Evolutionary conservation across 2,888 invertebrate genomes (phyloP), one percentile per base, ranked within the genome.

Genomic region (Tricholauxania praeusta): DNA sequence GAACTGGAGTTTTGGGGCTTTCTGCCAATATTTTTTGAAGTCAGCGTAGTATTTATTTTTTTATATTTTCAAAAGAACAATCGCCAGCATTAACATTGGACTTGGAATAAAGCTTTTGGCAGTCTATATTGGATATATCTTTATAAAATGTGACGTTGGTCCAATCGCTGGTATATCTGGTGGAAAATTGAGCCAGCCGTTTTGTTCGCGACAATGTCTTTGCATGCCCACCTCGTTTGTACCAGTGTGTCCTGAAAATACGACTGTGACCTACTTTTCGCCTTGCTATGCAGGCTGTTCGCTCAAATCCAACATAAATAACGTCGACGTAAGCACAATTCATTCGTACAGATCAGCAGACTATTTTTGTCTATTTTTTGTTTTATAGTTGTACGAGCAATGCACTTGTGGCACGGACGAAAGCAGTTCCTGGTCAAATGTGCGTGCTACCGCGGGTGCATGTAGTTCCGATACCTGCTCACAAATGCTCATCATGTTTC

Each of bases 201-300:
- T 85, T 71, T 92, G 92, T 78, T 90, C 91, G 75, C 85, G 84
- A 48, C 81, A 89, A 55, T 92, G 92, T 77, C 85, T 88, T 22
- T 92, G 92, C 79, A 77, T 79, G 0, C 82, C 86, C 3, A 81
- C 82, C 0, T 83, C 85, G 22, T 93, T 92, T 79, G 89, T 90
- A 71, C 93, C 93, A 0, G 89, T 93, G 47, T 93, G 93, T 80
- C 89, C 90, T 3, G 87, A 87, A 74, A 89, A 89, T 74, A 87
- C 88, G 12, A 84, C 80, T 0, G 84, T 88, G 8, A 92, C 91
- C 0, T 93, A 90, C 82, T 94, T 91, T 82, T 92, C 92, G 0
- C 92, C 94, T 0, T 94, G 94, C 83, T 91, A 91, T 80, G 94
- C 94, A 3, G 94, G 94, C 1, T 94, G 94, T 82, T 85, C 84